A percentile compares a stretch with the other conserved stretches of the same genome.
Evolutionary conservation across 2,888 invertebrate genomes (phyloP).

Genomic region (Disparrhopalites patrizii): DNA sequence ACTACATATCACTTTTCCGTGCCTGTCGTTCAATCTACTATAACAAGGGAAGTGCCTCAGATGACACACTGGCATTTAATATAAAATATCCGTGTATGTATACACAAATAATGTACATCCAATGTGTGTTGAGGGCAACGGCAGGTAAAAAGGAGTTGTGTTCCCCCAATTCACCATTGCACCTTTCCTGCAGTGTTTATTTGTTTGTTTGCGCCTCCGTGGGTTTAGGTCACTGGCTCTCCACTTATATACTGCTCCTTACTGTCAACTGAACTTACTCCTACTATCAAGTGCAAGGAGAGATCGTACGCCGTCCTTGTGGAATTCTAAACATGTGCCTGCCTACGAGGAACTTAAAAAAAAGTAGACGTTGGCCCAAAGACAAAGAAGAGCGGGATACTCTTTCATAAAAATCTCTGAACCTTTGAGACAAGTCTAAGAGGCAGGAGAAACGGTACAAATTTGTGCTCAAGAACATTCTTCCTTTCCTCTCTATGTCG

Average conservation of each 20-base stretch:
- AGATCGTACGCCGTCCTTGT: not conserved
- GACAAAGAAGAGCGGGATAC: not conserved
- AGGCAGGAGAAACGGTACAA: no score
- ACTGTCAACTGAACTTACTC: not conserved
- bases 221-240: slow-evolving; percentile 16
- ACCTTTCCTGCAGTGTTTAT: no score
- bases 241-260: not conserved
- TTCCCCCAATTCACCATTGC: no score
- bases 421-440: no score
- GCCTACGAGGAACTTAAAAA: not conserved
- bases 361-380: not conserved
- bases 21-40: no score
- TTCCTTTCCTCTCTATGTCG: no score
- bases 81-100: not conserved
- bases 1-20: no score
- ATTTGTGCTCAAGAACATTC: no score
- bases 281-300: not conserved
- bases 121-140: not conserved
- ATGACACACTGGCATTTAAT: no score
- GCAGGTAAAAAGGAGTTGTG: no score
- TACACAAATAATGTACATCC: not conserved
- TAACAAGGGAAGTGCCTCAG: no score
- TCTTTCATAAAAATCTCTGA: not conserved
- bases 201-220: not conserved
- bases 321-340: not conserved